Evolutionary conservation across 2,888 invertebrate species (phyloP), one percentile per base, ranked within the genome.

Genomic region (Helicoverpa assulta): DNA sequence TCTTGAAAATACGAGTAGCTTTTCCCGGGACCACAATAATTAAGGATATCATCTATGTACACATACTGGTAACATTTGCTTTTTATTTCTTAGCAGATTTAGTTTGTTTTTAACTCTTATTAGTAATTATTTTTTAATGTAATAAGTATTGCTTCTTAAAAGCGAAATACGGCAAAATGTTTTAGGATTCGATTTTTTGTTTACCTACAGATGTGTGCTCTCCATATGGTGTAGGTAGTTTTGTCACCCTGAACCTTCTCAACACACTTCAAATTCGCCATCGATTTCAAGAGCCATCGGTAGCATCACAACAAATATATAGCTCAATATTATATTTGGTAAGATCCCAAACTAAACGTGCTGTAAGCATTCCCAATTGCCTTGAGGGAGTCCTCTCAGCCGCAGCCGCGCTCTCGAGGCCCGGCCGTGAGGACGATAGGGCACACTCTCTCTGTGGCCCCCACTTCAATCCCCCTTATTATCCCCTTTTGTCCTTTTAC

Each of bases 401-500:
- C 73, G 62, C 73, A 59, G 73, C 70, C 83, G 80, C 70, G 77
- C 85, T 76, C 91, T 91, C 80, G 80, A 86, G 78, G 69, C 74
- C 14, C 79, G 81, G 78, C 77, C 83, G 80, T 82, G 80, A 75
- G 81, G 83, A 85, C 86, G 92, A 92, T 92, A 92, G 88, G 88
- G 92, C 92, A 92, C 92, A 92, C 88, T 89, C 86, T 86, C 90
- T 91, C 86, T 88, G 89, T 86, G 87, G 85, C 86, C 84, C 70
- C 76, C 83, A 84, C 88, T 86, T 89, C 86, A 88, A 86, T 85
- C 85, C 86, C 84, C 85, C 86, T 91, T 91, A 89, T 90, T 90
- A 90, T 89, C 87, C 88, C 75, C 91, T 89, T 92, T 92, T 91
- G 90, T 91, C 85, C 89, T 89, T 89, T 89, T 88, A 82, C 85